Conservation (phyloP, 2,888 invertebrate genomes). For the Diarsia mendica region DNA sequence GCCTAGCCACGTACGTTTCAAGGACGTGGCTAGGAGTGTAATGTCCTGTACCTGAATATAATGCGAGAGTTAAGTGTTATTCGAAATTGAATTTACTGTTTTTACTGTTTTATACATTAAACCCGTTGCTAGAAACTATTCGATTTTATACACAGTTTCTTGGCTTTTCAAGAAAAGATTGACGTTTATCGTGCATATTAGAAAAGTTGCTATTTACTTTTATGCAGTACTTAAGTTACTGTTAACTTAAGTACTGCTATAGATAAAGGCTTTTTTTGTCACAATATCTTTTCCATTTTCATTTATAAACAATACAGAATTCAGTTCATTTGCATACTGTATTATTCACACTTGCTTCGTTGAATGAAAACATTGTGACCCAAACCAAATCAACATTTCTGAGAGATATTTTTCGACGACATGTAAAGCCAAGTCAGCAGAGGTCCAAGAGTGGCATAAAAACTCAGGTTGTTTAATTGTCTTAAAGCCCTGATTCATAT, state of each 20-base stretch:
- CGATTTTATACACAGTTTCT: not conserved
- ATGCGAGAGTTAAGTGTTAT: conserved; percentile 27
- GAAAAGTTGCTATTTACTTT: not conserved
- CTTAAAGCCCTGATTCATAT: too few species aligned
- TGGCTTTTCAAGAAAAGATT: not conserved
- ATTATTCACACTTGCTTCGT: too few species aligned
- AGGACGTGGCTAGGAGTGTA: conserved; percentile 55
- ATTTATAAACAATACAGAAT: not conserved
- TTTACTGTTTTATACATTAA: not conserved
- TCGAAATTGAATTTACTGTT: conserved; percentile 41
- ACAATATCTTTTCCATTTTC: not conserved
- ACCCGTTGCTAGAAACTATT: not conserved
- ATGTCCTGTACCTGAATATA: conserved; percentile 47
- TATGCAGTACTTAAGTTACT: not conserved
- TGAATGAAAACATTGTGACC: too few species aligned
- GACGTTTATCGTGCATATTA: not conserved
- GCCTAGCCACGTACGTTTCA: conserved; percentile 17
- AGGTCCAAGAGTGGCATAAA: too few species aligned
- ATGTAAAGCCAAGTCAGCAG: too few species aligned
- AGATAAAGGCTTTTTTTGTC: not conserved
- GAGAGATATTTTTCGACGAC: too few species aligned
- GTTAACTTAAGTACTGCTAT: too few species aligned
- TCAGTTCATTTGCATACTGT: too few species aligned
- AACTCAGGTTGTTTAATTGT: too few species aligned
- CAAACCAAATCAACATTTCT: too few species aligned